Evolutionary conservation across 2,113 vertebrate species (phyloP).

Genomic region (Orthonyx spaldingii): DNA sequence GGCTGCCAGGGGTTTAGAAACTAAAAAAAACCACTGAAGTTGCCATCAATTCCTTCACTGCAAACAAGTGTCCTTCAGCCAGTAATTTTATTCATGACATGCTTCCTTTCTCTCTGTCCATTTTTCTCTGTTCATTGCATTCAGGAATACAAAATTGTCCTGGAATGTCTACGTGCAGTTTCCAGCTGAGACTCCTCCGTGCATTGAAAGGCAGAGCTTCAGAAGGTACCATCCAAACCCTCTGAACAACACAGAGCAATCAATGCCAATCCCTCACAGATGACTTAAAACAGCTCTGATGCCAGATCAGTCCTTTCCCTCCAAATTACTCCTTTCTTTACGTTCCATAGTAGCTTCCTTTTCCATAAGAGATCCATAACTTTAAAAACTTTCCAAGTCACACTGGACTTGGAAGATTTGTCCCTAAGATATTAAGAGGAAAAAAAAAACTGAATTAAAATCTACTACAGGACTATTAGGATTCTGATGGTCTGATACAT

Average conservation of each 20-base stretch:
- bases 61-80: not conserved
- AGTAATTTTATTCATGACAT: not conserved
- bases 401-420: not conserved
- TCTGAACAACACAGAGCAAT: not conserved
- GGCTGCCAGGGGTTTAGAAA: not conserved
- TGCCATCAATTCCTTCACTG: not conserved
- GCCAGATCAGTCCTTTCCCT: not conserved
- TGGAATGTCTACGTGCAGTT: not conserved
- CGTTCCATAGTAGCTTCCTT: not conserved
- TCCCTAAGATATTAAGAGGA: not conserved
- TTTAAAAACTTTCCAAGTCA: not conserved
- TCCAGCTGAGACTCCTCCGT: not conserved
- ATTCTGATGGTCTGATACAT: not conserved
- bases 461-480: not conserved
- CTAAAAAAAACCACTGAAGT: not conserved
- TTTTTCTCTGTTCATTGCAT: not conserved
- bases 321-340: not conserved
- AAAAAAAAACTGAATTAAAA: not conserved
- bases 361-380: not conserved
- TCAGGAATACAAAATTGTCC: not conserved
- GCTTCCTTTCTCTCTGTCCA: not conserved
- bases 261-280: not conserved
- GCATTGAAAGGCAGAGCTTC: not conserved
- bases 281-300: not conserved
- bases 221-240: not conserved